phyloP scores from a whole-genome alignment of 2,797 vertebrate species.

The Siniperca undulata region DNA sequence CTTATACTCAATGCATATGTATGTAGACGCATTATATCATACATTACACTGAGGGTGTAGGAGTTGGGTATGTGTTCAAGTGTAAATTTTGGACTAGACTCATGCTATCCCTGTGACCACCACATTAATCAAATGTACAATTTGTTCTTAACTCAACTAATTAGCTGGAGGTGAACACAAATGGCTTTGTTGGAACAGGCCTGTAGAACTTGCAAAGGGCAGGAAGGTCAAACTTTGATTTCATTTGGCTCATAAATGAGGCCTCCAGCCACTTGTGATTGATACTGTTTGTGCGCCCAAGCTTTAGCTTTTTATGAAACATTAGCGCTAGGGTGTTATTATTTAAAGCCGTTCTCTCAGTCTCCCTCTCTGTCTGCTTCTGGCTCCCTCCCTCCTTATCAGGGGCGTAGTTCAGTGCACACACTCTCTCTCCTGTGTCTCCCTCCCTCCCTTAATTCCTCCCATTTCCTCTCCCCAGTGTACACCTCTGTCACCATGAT shows the following conservation, averaged over 20 bases:
- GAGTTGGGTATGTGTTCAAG: conserved; percentile 17
- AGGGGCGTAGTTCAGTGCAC: conserved; percentile 63
- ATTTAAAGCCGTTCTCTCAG: conserved; percentile 50
- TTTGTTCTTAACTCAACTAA: conserved; percentile 64
- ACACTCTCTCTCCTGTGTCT: conserved; percentile 57
- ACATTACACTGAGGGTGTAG: conserved; percentile 11
- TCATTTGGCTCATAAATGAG: conserved; percentile 71
- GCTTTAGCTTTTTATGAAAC: conserved; percentile 65
- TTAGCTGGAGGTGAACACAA: conserved; percentile 67
- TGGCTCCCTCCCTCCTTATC: conserved; percentile 54
- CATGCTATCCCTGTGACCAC: conserved; percentile 9
- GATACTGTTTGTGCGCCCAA: conserved; percentile 64
- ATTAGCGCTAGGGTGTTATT: conserved; percentile 59
- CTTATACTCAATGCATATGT: conserved; percentile 4
- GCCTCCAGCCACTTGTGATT: conserved; percentile 72
- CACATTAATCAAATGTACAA: conserved; percentile 71
- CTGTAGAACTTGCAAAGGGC: conserved; percentile 32
- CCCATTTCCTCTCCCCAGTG: conserved; percentile 69
- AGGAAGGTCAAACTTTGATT: conserved; percentile 65
- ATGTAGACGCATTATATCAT: conserved; percentile 27
- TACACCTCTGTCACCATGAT: conserved; percentile 81
- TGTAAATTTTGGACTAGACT: conserved; percentile 24
- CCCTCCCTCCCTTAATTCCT: conserved; percentile 61
- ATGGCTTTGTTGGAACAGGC: conserved; percentile 56
- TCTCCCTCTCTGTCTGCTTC: conserved; percentile 15